Evolutionary conservation across 2,797 vertebrate genomes (phyloP), one percentile per base, ranked within the genome.

Genomic region (Rhinatrema bivittatum): DNA sequence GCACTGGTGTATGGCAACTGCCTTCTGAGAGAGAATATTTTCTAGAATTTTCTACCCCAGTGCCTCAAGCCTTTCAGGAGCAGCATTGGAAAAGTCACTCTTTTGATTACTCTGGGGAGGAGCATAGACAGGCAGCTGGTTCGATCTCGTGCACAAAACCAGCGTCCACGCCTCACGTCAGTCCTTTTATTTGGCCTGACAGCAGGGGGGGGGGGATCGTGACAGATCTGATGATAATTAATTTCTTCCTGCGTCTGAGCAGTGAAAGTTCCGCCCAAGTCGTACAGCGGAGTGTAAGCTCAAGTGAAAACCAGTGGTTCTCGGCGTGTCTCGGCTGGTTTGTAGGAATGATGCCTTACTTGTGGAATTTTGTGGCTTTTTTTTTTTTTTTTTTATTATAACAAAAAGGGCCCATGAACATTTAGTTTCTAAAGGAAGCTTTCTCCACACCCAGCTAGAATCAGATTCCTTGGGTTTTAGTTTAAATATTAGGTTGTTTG

Each of bases 361-460:
- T 83, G 65, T 85, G 88, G 89, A 92, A 93, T 95, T 89, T 78
- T 84, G 83, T 82, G 87, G 80, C 85, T 78, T 79, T 88, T 72
- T 84, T 80, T 77, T 68, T 74, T 68, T 67, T 72, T 70, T 46
- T 73, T 50, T 65, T 66, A 32, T 50, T 38, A 73, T 76, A 67
- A 48, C 39, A 22, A 60, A 41, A 44, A 58, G n/a, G n/a, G 54
- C 57, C 31, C 27, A 53, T 69, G 58, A 9, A 0, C 66, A 61
- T 46, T n/a, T 63, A 65, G 61, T 52, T n/a, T n/a, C 40, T 66
- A 74, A 68, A 72, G 72, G 71, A 78, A 81, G 62, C 42, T 69
- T 51, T 62, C 68, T 62, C 53, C 62, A 54, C 28, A 1, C 54
- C 61, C 61, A 46, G 45, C 7, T 39, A 51, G 57, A 68, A 63